Evolutionary conservation across 2,797 vertebrate species (phyloP).

Genomic region (Notamacropus eugenii): DNA sequence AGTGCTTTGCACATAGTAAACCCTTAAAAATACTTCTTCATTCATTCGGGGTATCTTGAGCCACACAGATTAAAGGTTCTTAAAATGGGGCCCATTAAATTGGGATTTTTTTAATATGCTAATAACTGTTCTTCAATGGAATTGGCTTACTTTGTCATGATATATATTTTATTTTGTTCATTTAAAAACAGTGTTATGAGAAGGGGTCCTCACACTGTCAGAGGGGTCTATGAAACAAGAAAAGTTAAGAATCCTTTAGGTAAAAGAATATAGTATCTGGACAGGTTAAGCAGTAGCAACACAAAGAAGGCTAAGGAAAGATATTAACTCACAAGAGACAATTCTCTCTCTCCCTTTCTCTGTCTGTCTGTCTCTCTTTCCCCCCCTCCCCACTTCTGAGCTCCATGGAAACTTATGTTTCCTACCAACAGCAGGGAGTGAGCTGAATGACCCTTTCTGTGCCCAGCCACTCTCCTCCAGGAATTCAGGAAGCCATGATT

Average conservation of each 20-base stretch:
- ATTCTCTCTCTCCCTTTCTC: background rate
- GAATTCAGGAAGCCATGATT: background rate
- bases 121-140: background rate
- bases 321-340: background rate
- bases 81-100: background rate
- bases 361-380: background rate
- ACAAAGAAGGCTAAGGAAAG: background rate
- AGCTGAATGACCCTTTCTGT: background rate
- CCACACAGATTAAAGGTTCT: background rate
- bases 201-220: background rate
- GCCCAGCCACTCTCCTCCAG: background rate
- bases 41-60: background rate
- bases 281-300: background rate
- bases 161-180: background rate
- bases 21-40: background rate
- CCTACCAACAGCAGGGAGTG: background rate
- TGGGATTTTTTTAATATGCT: background rate
- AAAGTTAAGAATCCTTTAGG: background rate
- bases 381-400: background rate
- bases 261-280: background rate
- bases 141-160: background rate
- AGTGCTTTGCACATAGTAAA: background rate
- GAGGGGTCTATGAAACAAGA: background rate
- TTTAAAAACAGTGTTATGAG: background rate
- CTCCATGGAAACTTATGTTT: background rate